Percentiles rank a stretch among this genome's conserved stretches.
phyloP scores from a whole-genome alignment of 2,888 invertebrate genomes.

The Morpho achilles region DNA sequence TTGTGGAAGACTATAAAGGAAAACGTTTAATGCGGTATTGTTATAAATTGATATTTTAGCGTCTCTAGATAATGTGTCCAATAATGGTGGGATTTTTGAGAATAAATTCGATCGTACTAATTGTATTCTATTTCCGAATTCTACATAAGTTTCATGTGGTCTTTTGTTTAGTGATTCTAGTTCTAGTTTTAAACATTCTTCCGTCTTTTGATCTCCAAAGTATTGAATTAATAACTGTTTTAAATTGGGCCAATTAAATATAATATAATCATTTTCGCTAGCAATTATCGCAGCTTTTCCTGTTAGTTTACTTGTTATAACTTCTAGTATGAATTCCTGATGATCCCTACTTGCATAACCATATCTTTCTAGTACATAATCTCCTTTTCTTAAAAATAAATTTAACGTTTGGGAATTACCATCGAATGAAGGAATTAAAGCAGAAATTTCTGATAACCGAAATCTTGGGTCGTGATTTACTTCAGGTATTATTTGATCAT shows the following conservation, averaged over 20 bases:
- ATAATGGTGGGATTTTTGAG: background rate
- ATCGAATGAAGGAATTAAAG: too few species aligned
- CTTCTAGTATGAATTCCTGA: too few species aligned
- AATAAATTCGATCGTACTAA: background rate
- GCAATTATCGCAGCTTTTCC: background rate
- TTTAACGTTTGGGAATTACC: too few species aligned
- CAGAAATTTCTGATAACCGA: too few species aligned
- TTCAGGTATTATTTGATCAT: too few species aligned
- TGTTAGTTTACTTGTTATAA: background rate
- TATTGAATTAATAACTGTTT: background rate
- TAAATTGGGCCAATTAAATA: background rate
- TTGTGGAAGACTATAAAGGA: background rate
- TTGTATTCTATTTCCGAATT: slow-evolving; percentile 13
- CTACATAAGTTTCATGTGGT: background rate
- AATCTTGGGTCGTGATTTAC: too few species aligned
- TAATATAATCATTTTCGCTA: too few species aligned
- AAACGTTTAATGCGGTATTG: background rate
- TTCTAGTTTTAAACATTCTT: background rate
- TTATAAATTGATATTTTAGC: background rate
- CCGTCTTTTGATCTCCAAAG: background rate
- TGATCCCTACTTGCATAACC: too few species aligned
- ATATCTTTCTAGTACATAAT: too few species aligned
- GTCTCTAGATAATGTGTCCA: background rate
- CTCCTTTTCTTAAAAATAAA: too few species aligned
- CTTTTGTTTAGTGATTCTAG: background rate